Percentiles rank a stretch among this genome's conserved stretches.
phyloP scores from a whole-genome alignment of 1,140 invertebrate species.

The Carcinoscorpius rotundicauda region DNA sequence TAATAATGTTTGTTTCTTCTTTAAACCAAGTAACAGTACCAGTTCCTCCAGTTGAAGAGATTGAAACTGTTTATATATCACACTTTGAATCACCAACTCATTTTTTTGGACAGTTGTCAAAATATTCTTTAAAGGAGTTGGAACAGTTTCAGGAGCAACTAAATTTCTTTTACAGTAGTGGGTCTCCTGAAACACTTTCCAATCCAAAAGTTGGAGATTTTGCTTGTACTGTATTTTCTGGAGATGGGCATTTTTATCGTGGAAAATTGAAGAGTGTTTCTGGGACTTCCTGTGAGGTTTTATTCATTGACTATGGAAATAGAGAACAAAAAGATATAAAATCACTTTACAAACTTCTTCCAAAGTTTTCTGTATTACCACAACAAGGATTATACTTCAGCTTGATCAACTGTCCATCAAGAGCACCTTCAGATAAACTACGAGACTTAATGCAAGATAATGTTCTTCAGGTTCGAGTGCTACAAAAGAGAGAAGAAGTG shows the following conservation, averaged over 20 bases:
- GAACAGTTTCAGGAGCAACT: conserved; percentile 11
- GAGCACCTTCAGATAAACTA: conserved; percentile 10
- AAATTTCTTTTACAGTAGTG: conserved; percentile 5
- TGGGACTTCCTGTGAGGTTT: conserved; percentile 32
- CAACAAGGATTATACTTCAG: conserved; percentile 10
- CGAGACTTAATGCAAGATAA: conserved; percentile 6
- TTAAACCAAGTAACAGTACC: not conserved
- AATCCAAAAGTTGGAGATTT: conserved; percentile 6
- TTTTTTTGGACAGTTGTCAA: conserved; percentile 12
- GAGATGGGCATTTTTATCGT: conserved; percentile 55
- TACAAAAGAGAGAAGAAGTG: not conserved
- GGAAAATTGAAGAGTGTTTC: conserved; percentile 40
- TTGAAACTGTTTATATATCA: conserved; percentile 7
- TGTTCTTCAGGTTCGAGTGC: conserved; percentile 8
- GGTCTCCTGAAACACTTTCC: not conserved
- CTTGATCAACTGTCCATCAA: conserved; percentile 7
- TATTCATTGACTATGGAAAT: conserved; percentile 66
- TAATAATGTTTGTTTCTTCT: not conserved
- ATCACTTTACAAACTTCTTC: conserved; percentile 34
- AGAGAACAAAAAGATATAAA: conserved; percentile 41
- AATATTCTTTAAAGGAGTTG: not conserved
- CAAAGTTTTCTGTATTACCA: conserved; percentile 36
- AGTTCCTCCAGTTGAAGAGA: not conserved
- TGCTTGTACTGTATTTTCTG: conserved; percentile 50
- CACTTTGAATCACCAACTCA: not conserved